Evolutionary conservation across 2,113 vertebrate genomes (phyloP).

Genomic region (Oreotrochilus melanogaster): DNA sequence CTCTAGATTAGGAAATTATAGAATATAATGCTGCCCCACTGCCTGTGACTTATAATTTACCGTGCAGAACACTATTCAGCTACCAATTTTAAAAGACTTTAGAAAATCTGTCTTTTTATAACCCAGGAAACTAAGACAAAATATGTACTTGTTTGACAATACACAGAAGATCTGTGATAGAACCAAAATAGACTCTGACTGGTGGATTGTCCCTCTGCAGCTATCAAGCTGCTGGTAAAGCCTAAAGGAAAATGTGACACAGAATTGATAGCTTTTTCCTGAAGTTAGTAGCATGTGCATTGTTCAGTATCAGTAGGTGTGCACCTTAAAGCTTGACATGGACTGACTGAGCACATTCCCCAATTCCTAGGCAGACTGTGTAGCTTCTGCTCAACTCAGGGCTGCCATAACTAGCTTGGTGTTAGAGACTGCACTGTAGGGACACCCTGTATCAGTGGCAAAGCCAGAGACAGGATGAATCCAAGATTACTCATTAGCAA

Average conservation of each 20-base stretch:
- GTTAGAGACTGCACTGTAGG: not conserved
- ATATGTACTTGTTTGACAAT: not conserved
- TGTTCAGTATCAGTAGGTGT: not conserved
- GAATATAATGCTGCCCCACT: not conserved
- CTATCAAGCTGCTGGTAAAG: not conserved
- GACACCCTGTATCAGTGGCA: not conserved
- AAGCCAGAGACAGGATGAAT: not conserved
- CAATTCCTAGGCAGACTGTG: not conserved
- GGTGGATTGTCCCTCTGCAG: not conserved
- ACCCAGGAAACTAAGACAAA: not conserved
- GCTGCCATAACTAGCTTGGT: not conserved
- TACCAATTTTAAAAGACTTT: not conserved
- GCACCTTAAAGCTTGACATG: not conserved
- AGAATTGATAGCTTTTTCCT: not conserved
- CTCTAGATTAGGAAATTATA: not conserved
- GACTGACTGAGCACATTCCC: not conserved
- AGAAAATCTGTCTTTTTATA: not conserved
- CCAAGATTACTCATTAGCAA: not conserved
- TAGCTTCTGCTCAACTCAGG: not conserved
- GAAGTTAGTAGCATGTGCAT: not conserved
- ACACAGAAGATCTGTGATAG: fast-evolving
- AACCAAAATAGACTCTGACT: not conserved
- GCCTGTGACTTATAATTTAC: not conserved
- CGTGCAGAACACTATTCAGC: not conserved
- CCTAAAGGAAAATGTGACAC: not conserved